Conservation (phyloP, 2,113 vertebrate species). For the Phylloscopus trochilus region DNA sequence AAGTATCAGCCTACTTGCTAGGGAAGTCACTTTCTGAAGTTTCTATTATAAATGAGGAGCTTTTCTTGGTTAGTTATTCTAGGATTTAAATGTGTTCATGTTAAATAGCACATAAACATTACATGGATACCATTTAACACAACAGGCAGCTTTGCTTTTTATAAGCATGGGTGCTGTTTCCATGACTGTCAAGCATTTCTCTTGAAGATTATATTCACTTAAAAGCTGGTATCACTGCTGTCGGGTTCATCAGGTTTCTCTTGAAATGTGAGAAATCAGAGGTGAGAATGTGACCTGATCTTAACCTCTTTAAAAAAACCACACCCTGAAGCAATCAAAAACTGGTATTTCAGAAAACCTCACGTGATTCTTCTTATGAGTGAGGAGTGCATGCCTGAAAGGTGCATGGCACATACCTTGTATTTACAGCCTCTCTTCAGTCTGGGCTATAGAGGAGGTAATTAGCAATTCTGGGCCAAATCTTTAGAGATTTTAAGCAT, state of each 20-base stretch:
- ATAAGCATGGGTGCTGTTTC: neutral
- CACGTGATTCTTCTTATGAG: neutral
- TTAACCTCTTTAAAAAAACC: neutral
- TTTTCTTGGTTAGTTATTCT: neutral
- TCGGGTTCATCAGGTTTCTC: neutral
- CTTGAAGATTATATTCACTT: neutral
- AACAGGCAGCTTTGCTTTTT: neutral
- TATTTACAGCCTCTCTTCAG: neutral
- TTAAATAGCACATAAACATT: neutral
- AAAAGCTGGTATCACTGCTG: neutral
- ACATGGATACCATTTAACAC: neutral
- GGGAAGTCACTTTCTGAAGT: neutral
- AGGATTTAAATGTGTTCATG: neutral
- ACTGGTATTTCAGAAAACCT: neutral
- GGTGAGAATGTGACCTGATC: neutral
- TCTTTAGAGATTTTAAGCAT: neutral
- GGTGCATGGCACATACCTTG: neutral
- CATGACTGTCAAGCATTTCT: neutral
- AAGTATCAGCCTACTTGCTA: neutral
- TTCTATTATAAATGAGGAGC: neutral
- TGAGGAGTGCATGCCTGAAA: neutral
- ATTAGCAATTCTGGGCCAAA: neutral
- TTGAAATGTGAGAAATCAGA: neutral
- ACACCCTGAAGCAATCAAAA: neutral
- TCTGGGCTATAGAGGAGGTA: neutral